Evolutionary conservation across 2,888 invertebrate genomes (phyloP).

Genomic region (Sarcophaga carnaria): DNA sequence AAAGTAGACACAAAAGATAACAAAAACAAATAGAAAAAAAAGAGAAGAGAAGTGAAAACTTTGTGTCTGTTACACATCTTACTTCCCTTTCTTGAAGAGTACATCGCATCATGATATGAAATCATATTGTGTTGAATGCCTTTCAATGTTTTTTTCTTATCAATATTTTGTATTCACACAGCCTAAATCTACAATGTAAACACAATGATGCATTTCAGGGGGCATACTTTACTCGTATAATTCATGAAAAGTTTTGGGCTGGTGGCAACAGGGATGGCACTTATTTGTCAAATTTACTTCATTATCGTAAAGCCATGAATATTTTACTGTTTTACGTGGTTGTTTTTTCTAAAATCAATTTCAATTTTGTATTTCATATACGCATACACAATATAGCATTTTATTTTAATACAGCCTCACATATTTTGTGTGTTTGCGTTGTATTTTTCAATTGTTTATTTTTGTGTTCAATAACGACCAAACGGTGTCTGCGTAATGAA

Average conservation of each 20-base stretch:
- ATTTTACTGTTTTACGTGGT: constrained; percentile 34
- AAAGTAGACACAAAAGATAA: constrained; percentile 12
- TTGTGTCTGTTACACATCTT: constrained; percentile 56
- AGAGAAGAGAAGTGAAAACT: not conserved
- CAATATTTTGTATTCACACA: not conserved
- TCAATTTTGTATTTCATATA: not conserved
- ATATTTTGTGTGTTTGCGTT: not conserved
- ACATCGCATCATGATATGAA: constrained; percentile 38
- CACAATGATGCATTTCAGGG: constrained; percentile 1
- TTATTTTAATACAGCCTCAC: too few relatives aligned
- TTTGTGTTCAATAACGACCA: constrained; percentile 20
- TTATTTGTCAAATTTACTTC: constrained; percentile 24
- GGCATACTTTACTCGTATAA: too few relatives aligned
- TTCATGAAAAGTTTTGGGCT: not conserved
- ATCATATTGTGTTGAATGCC: constrained; percentile 62
- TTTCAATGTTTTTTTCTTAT: not conserved
- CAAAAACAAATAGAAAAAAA: constrained; percentile 10
- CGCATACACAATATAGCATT: not conserved
- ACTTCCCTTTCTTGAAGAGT: constrained; percentile 20
- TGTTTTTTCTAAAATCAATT: constrained; percentile 18
- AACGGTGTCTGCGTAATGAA: constrained; percentile 1
- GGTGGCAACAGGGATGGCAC: not conserved
- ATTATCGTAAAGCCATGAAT: constrained; percentile 27
- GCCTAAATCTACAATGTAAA: constrained; percentile 51
- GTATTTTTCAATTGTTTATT: constrained; percentile 21